Base-by-base conservation (phyloP, 1,140 invertebrate genomes). In the Ceratosolen solmsi region DNA sequence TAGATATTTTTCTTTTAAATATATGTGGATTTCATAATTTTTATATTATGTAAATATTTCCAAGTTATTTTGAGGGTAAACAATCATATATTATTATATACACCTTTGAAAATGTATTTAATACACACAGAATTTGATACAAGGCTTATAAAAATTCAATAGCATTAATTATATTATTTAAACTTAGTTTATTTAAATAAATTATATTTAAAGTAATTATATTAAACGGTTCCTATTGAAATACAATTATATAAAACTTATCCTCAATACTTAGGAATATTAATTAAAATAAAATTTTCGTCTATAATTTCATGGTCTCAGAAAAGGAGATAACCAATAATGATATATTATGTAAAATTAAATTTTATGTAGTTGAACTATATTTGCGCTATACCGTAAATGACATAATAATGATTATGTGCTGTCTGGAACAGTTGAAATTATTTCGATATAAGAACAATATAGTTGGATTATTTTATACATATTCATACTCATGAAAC, bases 321-420 rank as follows among this genome's bases (percentile, higher is more conserved):
- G n/a, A n/a, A n/a, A n/a, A n/a, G n/a, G n/a, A n/a, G n/a, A n/a
- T n/a, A n/a, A n/a, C n/a, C n/a, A n/a, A n/a, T n/a, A n/a, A n/a
- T n/a, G n/a, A n/a, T 85, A 79, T 86, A 83, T n/a, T 84, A 84
- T 82, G 83, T 85, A 85, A 25, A 65, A 63, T 4, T 77, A 75
- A 77, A 51, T 79, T 79, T 77, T 63, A 85, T 65, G 74, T 83
- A 84, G 76, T 63, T 83, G 80, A 83, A 80, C 80, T 84, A 86
- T 58, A 81, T 80, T 82, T 83, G 83, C n/a, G n/a, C 82, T 68
- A 70, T 81, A 63, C 77, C 80, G 68, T 85, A 83, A 76, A 41
- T 77, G 83, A 80, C 63, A 65, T 82, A 74, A 73, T 72, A 81
- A 56, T 65, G 73, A 84, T 82, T 82, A 56, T 79, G 82, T 79